A percentile compares a stretch with the other conserved stretches of the same genome.
These are phyloP conservation scores for Corythornis madagascariensis DNA, from an alignment of 2,113 vertebrate species.

Conservation along the genomic window DNA sequence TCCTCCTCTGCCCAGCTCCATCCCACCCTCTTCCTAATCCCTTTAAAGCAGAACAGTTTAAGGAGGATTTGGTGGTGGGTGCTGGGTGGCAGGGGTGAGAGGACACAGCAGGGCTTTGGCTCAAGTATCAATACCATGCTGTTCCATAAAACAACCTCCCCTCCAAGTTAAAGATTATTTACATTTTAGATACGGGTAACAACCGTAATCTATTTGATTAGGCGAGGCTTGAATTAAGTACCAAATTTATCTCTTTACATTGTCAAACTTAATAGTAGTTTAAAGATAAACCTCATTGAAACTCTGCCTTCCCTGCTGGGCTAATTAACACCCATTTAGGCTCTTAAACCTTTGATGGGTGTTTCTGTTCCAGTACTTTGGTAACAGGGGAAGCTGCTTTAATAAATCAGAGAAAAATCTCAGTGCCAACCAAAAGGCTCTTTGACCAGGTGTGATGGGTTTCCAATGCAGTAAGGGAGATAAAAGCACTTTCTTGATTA, in stretches of 20 bases:
- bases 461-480: not conserved
- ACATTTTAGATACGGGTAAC: conserved; percentile 40
- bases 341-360: conserved; percentile 71
- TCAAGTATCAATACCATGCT: fast-evolving
- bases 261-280: conserved; percentile 71
- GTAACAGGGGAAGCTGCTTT: not conserved
- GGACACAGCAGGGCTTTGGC: not conserved
- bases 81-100: fast-evolving
- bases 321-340: conserved; percentile 74
- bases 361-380: conserved; percentile 55
- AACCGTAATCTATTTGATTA: conserved; percentile 51
- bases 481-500: conserved; percentile 46
- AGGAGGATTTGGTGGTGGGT: not conserved
- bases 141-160: not conserved
- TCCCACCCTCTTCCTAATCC: not conserved
- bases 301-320: conserved; percentile 68
- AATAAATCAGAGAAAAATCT: conserved; percentile 66
- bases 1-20: not conserved
- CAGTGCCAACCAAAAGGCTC: fast-evolving
- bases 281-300: conserved; percentile 71
- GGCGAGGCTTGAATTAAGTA: conserved; percentile 46
- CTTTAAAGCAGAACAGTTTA: not conserved
- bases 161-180: conserved; percentile 52
- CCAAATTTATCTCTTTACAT: conserved; percentile 68
- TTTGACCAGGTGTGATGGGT: not conserved